phyloP scores from a whole-genome alignment of 1,140 invertebrate species.

The Babylonia areolata region DNA sequence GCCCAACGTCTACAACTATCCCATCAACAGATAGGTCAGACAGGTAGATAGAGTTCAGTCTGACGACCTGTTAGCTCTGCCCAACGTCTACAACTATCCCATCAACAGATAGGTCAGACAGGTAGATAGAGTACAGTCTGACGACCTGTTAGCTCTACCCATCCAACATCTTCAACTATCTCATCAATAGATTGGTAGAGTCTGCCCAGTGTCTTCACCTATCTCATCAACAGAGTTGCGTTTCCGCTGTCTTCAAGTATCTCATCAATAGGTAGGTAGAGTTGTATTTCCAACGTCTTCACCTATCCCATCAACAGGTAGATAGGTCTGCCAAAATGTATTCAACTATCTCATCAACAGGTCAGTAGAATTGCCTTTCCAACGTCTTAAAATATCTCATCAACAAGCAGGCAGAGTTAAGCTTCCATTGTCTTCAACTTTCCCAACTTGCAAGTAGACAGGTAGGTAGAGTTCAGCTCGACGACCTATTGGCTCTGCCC shows the following conservation, averaged over 20 bases:
- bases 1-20: slow-evolving; percentile 74
- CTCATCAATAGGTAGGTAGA: slow-evolving; percentile 56
- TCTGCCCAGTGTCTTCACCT: slow-evolving; percentile 68
- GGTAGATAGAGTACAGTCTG: too few relatives aligned
- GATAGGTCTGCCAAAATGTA: slow-evolving; percentile 66
- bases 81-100: slow-evolving; percentile 65
- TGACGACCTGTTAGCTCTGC: slow-evolving; percentile 70
- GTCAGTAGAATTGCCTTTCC: slow-evolving; percentile 41
- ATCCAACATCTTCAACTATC: slow-evolving; percentile 74
- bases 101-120: slow-evolving; percentile 70
- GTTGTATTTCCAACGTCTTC: slow-evolving; percentile 53
- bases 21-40: slow-evolving; percentile 60
- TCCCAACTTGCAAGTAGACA: slow-evolving; percentile 59
- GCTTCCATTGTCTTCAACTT: slow-evolving; percentile 67
- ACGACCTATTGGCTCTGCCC: slow-evolving; percentile 70
- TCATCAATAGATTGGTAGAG: slow-evolving; percentile 55
- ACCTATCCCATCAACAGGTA: slow-evolving; percentile 63
- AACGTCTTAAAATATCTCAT: slow-evolving; percentile 72
- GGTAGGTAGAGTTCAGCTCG: too few relatives aligned
- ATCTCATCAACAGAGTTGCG: too few relatives aligned
- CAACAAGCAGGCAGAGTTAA: slow-evolving; percentile 41
- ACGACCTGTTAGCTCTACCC: too few relatives aligned
- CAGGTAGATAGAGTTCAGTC: too few relatives aligned
- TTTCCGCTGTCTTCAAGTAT: slow-evolving; percentile 75
- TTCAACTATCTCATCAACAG: slow-evolving; percentile 65